Evolutionary conservation across 30 jellyfish, hydroid and myxozoan species (phyloP), one percentile per base, ranked within the genome.

Genomic region (Chrysaora quinquecirrha): DNA sequence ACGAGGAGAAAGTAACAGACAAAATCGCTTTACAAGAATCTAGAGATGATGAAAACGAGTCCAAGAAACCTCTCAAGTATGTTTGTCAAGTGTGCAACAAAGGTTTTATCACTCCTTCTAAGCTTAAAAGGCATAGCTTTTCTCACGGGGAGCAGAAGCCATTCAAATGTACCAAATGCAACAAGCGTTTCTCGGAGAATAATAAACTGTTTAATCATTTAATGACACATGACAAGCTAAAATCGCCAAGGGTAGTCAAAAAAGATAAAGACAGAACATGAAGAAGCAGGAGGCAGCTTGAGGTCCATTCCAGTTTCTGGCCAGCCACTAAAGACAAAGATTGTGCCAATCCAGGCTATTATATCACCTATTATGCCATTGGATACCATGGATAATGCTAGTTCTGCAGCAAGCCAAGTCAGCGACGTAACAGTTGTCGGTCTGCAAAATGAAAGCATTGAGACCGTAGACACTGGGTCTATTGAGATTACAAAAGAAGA

Each of bases 101-200:
- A 67, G 30, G 80, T n/a, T 82, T 82, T 68, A 82, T 82, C 21
- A 82, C 92, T 11, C 92, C 92, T 0, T 82, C 92, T 31, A 82
- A 82, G 49, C 64, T 82, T 11, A 82, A 82, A 61, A 31, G 92
- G 67, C 92, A 82, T 73, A 54, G 85, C 66, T 82, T 82, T 60
- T 82, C 92, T 9, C 92, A 82, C 64, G 92, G 92, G 25, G 71
- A 82, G 66, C 31, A 50, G 73, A 82, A 82, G 80, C 92, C 92
- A 3, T 82, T 47, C 68, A 70, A 69, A 29, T 82, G 92, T 70
- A 82, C 24, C 54, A 69, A 67, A 58, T 82, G 92, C 56, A 75
- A 75, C 30, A 82, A 70, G 64, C 70, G 92, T 22, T 82, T 82
- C 78, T 82, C 92, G 4, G 92, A 82, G 49, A 82, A 82, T 73